Evolutionary conservation across 2,888 invertebrate species (phyloP).

Genomic region (Drosophila falleni): DNA sequence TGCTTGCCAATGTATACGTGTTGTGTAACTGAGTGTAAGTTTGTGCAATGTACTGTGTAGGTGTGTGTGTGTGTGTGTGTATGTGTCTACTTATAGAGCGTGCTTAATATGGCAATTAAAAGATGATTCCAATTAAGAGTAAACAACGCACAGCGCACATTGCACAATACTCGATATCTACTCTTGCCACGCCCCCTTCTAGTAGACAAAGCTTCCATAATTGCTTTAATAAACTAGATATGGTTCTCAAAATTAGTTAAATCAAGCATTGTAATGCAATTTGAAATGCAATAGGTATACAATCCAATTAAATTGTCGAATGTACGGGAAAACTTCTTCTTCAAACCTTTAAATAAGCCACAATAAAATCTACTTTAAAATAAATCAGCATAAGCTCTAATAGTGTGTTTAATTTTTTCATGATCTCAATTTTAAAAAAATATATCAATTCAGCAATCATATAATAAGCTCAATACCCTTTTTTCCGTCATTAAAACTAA

Average conservation of each 20-base stretch:
- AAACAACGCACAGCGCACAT: constrained; percentile 46
- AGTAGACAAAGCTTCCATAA: constrained; percentile 52
- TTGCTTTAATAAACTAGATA: constrained; percentile 54
- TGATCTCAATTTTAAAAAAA: too few relatives aligned
- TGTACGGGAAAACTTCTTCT: neutral
- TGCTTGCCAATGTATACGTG: constrained; percentile 40
- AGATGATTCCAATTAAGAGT: constrained; percentile 75
- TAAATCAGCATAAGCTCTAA: too few relatives aligned
- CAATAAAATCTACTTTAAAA: neutral
- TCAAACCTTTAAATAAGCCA: neutral
- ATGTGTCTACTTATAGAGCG: constrained; percentile 46
- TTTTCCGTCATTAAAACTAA: constrained; percentile 5
- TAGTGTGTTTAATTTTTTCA: neutral
- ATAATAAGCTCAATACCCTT: neutral
- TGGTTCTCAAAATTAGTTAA: constrained; percentile 50
- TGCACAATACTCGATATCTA: constrained; percentile 25
- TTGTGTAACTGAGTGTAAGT: constrained; percentile 8
- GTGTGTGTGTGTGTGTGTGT: constrained; percentile 23
- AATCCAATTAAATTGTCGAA: neutral
- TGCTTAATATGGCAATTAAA: constrained; percentile 77
- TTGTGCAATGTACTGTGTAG: constrained; percentile 3
- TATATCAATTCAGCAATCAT: neutral
- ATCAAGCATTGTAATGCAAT: constrained; percentile 49
- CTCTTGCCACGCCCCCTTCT: constrained; percentile 14
- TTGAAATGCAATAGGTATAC: constrained; percentile 2